Evolutionary conservation across 2,888 invertebrate species (phyloP), one percentile per base, ranked within the genome.

Genomic region (Heteromurus nitidus): DNA sequence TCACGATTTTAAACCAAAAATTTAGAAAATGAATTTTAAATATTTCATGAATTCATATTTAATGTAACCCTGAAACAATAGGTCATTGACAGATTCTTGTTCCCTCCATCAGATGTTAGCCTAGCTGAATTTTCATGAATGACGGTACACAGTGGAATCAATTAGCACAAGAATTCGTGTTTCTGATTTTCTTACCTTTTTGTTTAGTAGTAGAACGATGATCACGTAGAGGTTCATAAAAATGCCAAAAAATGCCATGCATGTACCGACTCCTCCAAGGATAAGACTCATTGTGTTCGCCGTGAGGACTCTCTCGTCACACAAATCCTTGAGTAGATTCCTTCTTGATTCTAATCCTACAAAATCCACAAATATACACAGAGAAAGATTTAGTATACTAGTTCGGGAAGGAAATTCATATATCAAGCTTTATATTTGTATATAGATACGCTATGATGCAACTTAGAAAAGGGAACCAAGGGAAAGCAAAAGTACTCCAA

Each of bases 151-250:
- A n/a, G n/a, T n/a, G n/a, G n/a, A n/a, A n/a, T n/a, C n/a, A n/a
- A n/a, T n/a, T n/a, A n/a, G n/a, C n/a, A n/a, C n/a, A n/a, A n/a
- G n/a, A n/a, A n/a, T n/a, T n/a, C n/a, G n/a, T n/a, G n/a, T n/a
- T n/a, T n/a, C n/a, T n/a, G n/a, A n/a, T n/a, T n/a, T n/a, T n/a
- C 36, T 72, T 88, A 93, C 93, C 92, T 93, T 93, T 90, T 93
- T 93, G 72, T 93, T 92, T 80, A 94, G 91, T 68, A 94, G 90
- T 80, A 95, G 93, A 88, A 94, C 92, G 88, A 94, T 91, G 47
- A 95, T 90, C 88, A 95, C 93, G 89, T 94, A 95, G 67, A 91
- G 92, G 90, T 95, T 95, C 88, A 94, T 92, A 86, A 94, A 90
- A 86, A 94, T 91, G 87, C 95, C 95, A 87, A 93, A 86, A 70